phyloP scores from a whole-genome alignment of 2,113 vertebrate genomes.

The Ceyx melanurus region DNA sequence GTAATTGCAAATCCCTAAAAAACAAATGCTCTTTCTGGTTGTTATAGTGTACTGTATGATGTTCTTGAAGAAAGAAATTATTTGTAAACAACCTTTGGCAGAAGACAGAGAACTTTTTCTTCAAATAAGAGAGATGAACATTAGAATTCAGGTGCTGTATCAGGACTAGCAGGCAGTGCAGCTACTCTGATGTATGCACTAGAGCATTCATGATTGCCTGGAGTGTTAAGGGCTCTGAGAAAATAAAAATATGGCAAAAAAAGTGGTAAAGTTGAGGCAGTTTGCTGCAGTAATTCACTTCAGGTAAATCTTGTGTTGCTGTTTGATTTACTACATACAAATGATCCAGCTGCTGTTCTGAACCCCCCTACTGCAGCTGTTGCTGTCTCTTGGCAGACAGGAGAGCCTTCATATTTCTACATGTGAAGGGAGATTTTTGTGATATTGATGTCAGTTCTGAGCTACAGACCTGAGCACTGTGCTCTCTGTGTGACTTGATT shows the following conservation, averaged over 20 bases:
- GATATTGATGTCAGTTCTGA: background rate
- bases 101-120: constrained; percentile 71
- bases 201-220: constrained; percentile 60
- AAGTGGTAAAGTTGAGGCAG: constrained; percentile 6
- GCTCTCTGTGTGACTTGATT: rapidly evolving
- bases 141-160: constrained; percentile 66
- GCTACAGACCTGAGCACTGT: rapidly evolving
- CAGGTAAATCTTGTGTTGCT: constrained; percentile 16
- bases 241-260: constrained; percentile 41
- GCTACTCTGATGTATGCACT: constrained; percentile 61
- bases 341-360: background rate
- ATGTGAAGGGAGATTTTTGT: background rate
- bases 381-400: background rate
- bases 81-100: constrained; percentile 76
- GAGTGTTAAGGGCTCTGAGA: constrained; percentile 54
- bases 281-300: background rate
- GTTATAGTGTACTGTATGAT: constrained; percentile 43
- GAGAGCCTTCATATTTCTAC: background rate
- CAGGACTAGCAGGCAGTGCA: constrained; percentile 36
- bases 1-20: constrained; percentile 78
- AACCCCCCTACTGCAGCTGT: background rate
- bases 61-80: constrained; percentile 68
- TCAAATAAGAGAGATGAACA: constrained; percentile 67
- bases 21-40: constrained; percentile 73
- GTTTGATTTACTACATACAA: background rate